Evolutionary conservation across 64 coral and sea anemone species (phyloP).

Genomic region (Porites australiensis): DNA sequence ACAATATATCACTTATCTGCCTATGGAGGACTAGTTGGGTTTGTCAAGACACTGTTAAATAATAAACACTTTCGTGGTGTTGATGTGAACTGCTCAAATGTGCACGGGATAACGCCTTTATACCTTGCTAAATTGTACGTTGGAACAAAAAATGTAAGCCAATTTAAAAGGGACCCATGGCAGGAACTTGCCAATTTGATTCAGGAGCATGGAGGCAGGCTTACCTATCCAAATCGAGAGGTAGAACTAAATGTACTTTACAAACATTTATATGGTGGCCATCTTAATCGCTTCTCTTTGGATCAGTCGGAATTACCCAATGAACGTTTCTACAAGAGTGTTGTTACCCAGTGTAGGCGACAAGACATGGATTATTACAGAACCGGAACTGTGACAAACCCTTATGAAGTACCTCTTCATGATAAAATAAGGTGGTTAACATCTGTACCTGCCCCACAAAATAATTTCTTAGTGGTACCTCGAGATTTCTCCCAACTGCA

Average conservation of each 20-base stretch:
- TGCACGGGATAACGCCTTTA: conserved; percentile 62
- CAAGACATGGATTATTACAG: background rate
- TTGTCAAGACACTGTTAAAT: conserved; percentile 8
- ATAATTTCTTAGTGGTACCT: background rate
- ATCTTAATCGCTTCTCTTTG: background rate
- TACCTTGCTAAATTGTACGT: conserved; percentile 64
- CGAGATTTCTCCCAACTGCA: background rate
- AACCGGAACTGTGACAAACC: background rate
- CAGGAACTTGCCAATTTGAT: conserved; percentile 27
- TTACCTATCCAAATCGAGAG: conserved; percentile 16
- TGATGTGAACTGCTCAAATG: conserved; percentile 63
- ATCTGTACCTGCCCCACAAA: background rate
- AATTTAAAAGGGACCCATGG: conserved; percentile 18
- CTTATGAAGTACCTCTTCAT: background rate
- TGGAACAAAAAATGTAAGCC: background rate
- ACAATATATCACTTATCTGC: conserved; percentile 42
- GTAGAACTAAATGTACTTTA: conserved; percentile 34
- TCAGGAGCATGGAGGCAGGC: conserved; percentile 1
- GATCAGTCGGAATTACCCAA: background rate
- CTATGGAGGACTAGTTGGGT: conserved; percentile 7
- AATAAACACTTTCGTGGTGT: conserved; percentile 16
- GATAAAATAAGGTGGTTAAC: background rate
- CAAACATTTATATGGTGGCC: conserved; percentile 38
- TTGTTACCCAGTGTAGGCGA: background rate
- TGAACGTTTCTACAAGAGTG: background rate